Evolutionary conservation across 2,797 vertebrate genomes (phyloP).

Genomic region (Sebastes umbrosus): DNA sequence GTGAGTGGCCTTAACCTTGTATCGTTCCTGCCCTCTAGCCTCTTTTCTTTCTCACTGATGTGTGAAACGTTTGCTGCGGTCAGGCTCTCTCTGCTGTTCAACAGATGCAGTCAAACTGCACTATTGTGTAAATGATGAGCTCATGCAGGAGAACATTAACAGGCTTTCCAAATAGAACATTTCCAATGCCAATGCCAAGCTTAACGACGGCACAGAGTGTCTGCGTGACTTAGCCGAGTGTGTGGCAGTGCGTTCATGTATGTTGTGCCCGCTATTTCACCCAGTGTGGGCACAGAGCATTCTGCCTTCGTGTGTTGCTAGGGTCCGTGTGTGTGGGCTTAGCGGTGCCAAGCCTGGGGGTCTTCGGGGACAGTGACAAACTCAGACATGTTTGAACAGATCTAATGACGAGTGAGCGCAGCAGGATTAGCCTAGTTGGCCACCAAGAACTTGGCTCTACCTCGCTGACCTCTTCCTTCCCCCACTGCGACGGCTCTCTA

Average conservation of each 20-base stretch:
- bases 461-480: conserved; percentile 2
- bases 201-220: not conserved
- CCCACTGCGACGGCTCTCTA: not conserved
- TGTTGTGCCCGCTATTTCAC: not conserved
- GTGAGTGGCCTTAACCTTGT: conserved; percentile 42
- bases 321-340: conserved; percentile 9
- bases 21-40: conserved; percentile 31
- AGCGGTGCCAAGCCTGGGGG: conserved; percentile 35
- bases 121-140: conserved; percentile 40
- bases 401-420: conserved; percentile 54
- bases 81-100: not conserved
- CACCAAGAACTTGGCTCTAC: conserved; percentile 24
- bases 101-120: not conserved
- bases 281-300: not conserved
- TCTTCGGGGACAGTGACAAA: conserved; percentile 58
- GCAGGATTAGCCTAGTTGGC: conserved; percentile 78
- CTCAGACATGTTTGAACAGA: conserved; percentile 68
- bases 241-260: not conserved
- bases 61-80: conserved; percentile 35
- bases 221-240: not conserved
- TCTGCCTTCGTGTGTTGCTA: conserved; percentile 1
- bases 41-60: conserved; percentile 20
- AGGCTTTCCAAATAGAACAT: conserved; percentile 23
- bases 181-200: conserved; percentile 36
- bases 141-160: conserved; percentile 29